A percentile compares a stretch with the other conserved stretches of the same genome.
Evolutionary conservation across 2,797 vertebrate genomes (phyloP).

Genomic region (Cyclopterus lumpus): DNA sequence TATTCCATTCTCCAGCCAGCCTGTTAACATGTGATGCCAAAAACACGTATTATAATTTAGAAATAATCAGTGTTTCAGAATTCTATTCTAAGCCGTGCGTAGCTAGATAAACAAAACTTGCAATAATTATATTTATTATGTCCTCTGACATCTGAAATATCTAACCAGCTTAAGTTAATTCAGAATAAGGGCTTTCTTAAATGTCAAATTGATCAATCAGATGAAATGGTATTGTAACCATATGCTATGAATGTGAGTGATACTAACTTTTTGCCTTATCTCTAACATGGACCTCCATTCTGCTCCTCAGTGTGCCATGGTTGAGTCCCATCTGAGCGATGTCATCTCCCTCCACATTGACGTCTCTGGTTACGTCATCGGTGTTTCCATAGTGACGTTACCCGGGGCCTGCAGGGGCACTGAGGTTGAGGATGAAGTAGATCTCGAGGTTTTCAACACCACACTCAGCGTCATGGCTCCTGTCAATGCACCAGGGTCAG

Average conservation of each 20-base stretch:
- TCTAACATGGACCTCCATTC: background rate
- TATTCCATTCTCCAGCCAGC: background rate
- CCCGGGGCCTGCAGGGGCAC: constrained; percentile 88
- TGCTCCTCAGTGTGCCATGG: constrained; percentile 87
- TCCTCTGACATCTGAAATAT: background rate
- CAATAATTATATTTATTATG: background rate
- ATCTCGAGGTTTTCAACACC: constrained; percentile 92
- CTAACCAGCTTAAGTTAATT: background rate
- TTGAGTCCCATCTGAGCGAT: constrained; percentile 93
- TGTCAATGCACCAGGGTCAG: constrained; percentile 86
- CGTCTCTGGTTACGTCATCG: constrained; percentile 88
- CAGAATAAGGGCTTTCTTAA: background rate
- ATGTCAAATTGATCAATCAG: background rate
- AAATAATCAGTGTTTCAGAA: background rate
- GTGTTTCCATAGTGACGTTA: constrained; percentile 89
- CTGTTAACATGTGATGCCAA: background rate
- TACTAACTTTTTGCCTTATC: too few species aligned
- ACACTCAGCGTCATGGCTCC: constrained; percentile 86
- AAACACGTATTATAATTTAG: background rate
- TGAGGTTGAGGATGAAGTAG: constrained; percentile 89
- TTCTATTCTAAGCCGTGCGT: background rate
- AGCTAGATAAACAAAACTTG: background rate
- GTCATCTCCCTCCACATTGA: constrained; percentile 90
- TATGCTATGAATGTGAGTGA: background rate
- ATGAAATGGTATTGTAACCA: background rate